Base-by-base conservation (phyloP, 2,888 invertebrate genomes). In the Drosophila parthenogenetica region DNA sequence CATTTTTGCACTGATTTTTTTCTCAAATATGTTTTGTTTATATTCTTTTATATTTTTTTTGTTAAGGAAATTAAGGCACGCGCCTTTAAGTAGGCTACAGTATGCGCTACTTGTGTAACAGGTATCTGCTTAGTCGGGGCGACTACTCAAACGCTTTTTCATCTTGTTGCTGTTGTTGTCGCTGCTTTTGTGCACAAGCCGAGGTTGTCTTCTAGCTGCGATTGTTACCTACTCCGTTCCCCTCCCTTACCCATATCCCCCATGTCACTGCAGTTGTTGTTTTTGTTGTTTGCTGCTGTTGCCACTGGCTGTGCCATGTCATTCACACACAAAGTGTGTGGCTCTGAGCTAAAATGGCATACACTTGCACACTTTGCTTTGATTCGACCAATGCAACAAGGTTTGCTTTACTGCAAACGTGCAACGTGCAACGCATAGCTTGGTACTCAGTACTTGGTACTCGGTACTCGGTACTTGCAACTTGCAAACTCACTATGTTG, bases 261-360 rank as follows among this genome's bases (percentile, higher is more conserved):
- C 5, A 22, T 22, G 22, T 22, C 5, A 22, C 22, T 22, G 22
- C 42, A 60, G 68, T 35, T 45, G 70, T 8, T 49, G 53, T n/a
- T n/a, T n/a, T n/a, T n/a, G 68, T 35, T 45, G 70, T 8, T 49
- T 48, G n/a, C n/a, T n/a, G n/a, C n/a, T n/a, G n/a, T 16, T 58
- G 75, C 78, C 55, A 51, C 64, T 67, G 75, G 79, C 76, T 79
- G 77, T 70, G 81, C 74, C 83, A 84, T 83, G 83, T 83, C 87
- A 83, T 87, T 81, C 87, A 87, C 82, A 83, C 82, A 83, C 85
- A 84, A 81, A 83, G 83, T 87, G 83, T 87, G 82, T 42, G 82
- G 70, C 81, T 80, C 69, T 71, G 63, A 73, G 71, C 82, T 80
- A 82, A 86, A 86, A 83, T 83, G 82, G 82, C 81, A 86, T 78